Evolutionary conservation across 2,888 invertebrate genomes (phyloP), one percentile per base, ranked within the genome.

Genomic region (Plutella xylostella): DNA sequence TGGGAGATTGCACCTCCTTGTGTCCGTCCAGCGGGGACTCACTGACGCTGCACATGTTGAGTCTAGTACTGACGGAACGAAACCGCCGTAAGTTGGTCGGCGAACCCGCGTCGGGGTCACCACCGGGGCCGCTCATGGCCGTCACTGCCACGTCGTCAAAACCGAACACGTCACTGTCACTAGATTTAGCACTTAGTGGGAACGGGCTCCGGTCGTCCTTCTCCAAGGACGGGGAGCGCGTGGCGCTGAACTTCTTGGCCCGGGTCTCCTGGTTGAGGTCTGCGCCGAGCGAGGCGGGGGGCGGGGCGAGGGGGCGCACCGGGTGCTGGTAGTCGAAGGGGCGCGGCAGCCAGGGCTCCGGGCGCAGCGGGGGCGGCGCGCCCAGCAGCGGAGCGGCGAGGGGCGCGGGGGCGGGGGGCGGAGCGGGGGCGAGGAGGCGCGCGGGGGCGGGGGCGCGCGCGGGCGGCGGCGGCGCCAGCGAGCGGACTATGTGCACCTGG

Each of bases 161-260:
- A 34, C 11, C 17, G 7, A 28, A 34, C 18, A 11, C 18, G 7
- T 30, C 30, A 12, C 30, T 30, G 4, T 1, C 30, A n/a, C 4
- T 17, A 6, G 11, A 18, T 18, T 6, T 9, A 12, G 43, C 37
- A 47, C 68, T 68, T 18, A 53, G 51, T 11, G 72, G 49, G 46
- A 83, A 79, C 6, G 85, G 85, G 0, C 78, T 76, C 46, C 78
- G 83, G 2, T 85, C 84, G 76, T 85, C 84, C 53, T 82, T 83
- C 48, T 85, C 85, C n/a, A 85, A 55, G 0, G 84, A 84, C 0
- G 85, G 85, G 0, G 85, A 85, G 9, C 85, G 58, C 0, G 85
- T 83, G 0, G 77, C 83, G 45, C 84, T 82, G 51, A 57, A 82
- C 48, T 77, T 80, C 45, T 76, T 79, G 1, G 72, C 63, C n/a